Evolutionary conservation across 1,140 invertebrate genomes (phyloP).

Genomic region (Calephelis virginiensis): DNA sequence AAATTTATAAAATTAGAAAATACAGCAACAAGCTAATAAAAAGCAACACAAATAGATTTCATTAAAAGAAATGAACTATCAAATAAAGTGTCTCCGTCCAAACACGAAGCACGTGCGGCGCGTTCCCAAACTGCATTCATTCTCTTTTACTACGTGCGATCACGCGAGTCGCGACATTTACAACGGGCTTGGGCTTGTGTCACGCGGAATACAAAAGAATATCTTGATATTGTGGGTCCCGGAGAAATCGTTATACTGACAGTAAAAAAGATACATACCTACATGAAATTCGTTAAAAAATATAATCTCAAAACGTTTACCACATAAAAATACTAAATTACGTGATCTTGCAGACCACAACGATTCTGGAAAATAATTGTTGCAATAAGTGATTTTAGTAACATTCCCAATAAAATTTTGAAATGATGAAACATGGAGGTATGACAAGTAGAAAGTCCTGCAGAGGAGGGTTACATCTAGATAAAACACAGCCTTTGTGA

Average conservation of each 20-base stretch:
- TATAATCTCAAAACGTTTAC: too few relatives aligned
- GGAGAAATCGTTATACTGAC: neutral
- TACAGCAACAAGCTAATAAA: conserved; percentile 10
- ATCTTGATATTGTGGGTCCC: conserved; percentile 35
- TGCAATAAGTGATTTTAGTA: too few relatives aligned
- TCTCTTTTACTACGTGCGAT: conserved; percentile 38
- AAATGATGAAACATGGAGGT: too few relatives aligned
- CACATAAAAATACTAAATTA: too few relatives aligned
- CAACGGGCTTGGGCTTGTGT: conserved; percentile 33
- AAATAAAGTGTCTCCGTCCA: conserved; percentile 9
- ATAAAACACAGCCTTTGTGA: too few relatives aligned
- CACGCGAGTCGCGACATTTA: conserved; percentile 45
- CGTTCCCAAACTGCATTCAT: conserved; percentile 39
- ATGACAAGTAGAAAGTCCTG: too few relatives aligned
- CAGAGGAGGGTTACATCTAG: too few relatives aligned
- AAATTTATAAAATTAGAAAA: neutral
- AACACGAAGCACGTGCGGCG: conserved; percentile 29
- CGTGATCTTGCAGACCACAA: too few relatives aligned
- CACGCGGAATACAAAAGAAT: conserved; percentile 33
- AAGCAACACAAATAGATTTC: conserved; percentile 25
- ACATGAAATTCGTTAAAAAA: neutral
- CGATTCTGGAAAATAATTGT: too few relatives aligned
- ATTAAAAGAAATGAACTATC: conserved; percentile 33
- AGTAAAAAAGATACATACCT: neutral
- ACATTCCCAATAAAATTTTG: too few relatives aligned